Evolutionary conservation across 2,113 vertebrate genomes (phyloP), one percentile per base, ranked within the genome.

Genomic region (Oreochromis tanganicae): DNA sequence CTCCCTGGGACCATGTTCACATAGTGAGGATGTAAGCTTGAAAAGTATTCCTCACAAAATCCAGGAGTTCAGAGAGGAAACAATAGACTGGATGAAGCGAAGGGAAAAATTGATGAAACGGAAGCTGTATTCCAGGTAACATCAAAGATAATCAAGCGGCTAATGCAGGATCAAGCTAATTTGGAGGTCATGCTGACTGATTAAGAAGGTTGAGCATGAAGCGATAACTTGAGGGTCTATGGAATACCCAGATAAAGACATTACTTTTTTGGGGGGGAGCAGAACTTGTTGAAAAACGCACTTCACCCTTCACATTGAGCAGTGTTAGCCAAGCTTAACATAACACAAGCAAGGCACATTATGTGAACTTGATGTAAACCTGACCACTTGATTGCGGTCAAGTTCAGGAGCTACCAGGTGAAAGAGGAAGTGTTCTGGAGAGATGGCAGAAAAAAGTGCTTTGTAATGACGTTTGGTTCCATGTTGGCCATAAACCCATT

Each of bases 121-220:
- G 38, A 71, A 43, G 38, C 38, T 71, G 38, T 71, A 73, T 43
- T 46, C 21, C 38, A 46, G 66, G 13, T 46, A 73, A 43, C 66
- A 27, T 9, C 66, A 46, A 21, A 16, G 38, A 1, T 73, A 73
- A 21, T 73, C 14, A 71, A 73, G 66, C 1, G 0, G n/a, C 36
- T 71, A 71, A 71, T 27, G 21, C 3, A 27, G 66, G 38, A 24
- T 46, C n/a, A 71, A 24, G n/a, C 38, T 71, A 4, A 43, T 71
- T 5, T 27, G 66, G 12, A 71, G 21, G 34, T 38, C 34, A 13
- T 38, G n/a, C n/a, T 14, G 36, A 41, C 10, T 46, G 68, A 27
- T 73, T 27, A 73, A 21, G 68, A 46, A 43, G 16, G 3, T 46
- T 46, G 38, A 46, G 3, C 38, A 73, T 9, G 9, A 41, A 10